phyloP scores from a whole-genome alignment of 2,113 vertebrate genomes.

The Balaenoptera acutorostrata region DNA sequence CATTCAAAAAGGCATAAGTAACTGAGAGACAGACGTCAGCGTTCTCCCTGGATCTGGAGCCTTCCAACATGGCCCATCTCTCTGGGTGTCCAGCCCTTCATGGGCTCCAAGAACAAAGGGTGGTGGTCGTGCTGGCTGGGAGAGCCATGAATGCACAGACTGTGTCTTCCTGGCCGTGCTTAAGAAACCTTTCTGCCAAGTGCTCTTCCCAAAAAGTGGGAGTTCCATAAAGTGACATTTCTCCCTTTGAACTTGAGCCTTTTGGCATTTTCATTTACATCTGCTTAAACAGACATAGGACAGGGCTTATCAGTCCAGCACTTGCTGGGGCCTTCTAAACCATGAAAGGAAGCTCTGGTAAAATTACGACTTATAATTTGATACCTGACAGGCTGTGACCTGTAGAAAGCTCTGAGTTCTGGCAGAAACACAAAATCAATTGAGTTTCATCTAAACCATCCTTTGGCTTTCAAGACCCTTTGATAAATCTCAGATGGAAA shows the following conservation, averaged over 20 bases:
- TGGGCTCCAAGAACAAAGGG: neutral
- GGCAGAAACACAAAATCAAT: conserved; percentile 59
- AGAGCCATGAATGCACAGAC: neutral
- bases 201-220: neutral
- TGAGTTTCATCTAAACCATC: conserved; percentile 39
- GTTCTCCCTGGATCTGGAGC: neutral
- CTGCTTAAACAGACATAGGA: neutral
- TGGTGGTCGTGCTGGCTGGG: rapidly evolving
- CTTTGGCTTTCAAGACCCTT: conserved; percentile 38
- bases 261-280: conserved; percentile 30
- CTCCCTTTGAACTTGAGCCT: conserved; percentile 40
- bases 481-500: conserved; percentile 59
- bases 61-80: neutral
- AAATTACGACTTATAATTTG: neutral
- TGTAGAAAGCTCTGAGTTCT: conserved; percentile 32
- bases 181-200: neutral
- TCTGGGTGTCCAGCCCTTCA: neutral
- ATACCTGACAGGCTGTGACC: conserved; percentile 6
- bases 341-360: neutral
- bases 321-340: neutral
- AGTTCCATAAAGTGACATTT: neutral
- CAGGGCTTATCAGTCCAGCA: neutral
- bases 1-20: neutral
- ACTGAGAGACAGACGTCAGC: neutral
- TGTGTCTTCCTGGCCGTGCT: neutral